Base-by-base conservation (phyloP, 1,140 invertebrate species). In the Elymnias hypermnestra region DNA sequence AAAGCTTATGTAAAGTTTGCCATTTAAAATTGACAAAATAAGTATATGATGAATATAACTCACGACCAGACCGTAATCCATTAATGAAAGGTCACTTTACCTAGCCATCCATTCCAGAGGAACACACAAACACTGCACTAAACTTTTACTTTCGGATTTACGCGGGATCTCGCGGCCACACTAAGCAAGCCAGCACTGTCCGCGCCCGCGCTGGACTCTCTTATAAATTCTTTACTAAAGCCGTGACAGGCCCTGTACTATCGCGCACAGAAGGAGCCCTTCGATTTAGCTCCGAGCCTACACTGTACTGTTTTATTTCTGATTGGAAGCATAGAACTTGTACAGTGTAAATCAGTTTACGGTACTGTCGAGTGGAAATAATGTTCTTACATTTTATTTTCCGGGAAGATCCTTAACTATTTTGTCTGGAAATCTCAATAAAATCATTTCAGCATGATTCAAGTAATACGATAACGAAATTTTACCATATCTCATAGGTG, bases 21-120 rank as follows among this genome's bases (percentile, higher is more conserved):
- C n/a, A n/a, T n/a, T n/a, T n/a, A n/a, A n/a, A n/a, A n/a, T n/a
- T n/a, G n/a, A n/a, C n/a, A n/a, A n/a, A n/a, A n/a, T n/a, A n/a
- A n/a, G n/a, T n/a, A n/a, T n/a, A n/a, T n/a, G n/a, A n/a, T n/a
- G n/a, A n/a, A n/a, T n/a, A 17, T 10, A 36, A 44, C 42, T 44
- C 22, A 44, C 42, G 21, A 22, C 9, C 18, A 10, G 13, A 17
- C 21, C 7, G 10, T 13, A 35, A 43, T 23, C 28, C 19, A 9
- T 12, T 41, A 21, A 43, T 31, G 19, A 36, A 44, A 23, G 21
- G 14, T 35, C 18, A 23, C 23, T 7, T 63, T 72, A 83, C 79
- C 79, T 83, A 70, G 79, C 79, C 79, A 83, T 83, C 71, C 79
- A 83, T 83, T 65, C 73, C 74, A 72, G 25, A 47, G 44, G 23